A percentile compares a stretch with the other conserved stretches of the same genome.
These are phyloP conservation scores for Pseudochirops cupreus DNA, from an alignment of 2,797 vertebrate species.

Conservation along the genomic window DNA sequence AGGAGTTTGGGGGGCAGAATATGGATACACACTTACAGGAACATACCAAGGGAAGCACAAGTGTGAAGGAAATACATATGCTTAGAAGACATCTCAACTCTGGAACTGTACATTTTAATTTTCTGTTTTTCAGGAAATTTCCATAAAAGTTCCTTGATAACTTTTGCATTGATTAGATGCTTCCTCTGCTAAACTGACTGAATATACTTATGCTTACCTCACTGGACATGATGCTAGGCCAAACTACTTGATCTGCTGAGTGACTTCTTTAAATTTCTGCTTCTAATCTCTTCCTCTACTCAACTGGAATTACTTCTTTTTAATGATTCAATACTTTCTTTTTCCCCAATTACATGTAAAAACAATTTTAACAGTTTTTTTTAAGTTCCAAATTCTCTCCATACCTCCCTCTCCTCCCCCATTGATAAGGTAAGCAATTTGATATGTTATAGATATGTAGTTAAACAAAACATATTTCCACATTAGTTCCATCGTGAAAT, in stretches of 20 bases:
- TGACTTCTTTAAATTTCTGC: neutral
- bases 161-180: neutral
- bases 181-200: neutral
- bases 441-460: neutral
- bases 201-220: neutral
- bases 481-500: neutral
- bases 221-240: neutral
- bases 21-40: neutral
- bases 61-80: neutral
- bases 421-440: neutral
- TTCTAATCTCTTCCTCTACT: neutral
- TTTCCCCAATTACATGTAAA: neutral
- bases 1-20: neutral
- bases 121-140: neutral
- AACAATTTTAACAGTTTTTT: neutral
- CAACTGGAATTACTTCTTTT: neutral
- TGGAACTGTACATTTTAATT: neutral
- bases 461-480: neutral
- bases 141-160: neutral
- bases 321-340: neutral
- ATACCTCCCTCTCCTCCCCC: neutral
- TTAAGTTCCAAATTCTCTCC: neutral
- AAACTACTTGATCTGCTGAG: neutral
- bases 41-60: neutral
- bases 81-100: neutral